These are phyloP conservation scores for Uloborus diversus DNA, from an alignment of 1,140 invertebrate genomes.

Conservation along the genomic window DNA sequence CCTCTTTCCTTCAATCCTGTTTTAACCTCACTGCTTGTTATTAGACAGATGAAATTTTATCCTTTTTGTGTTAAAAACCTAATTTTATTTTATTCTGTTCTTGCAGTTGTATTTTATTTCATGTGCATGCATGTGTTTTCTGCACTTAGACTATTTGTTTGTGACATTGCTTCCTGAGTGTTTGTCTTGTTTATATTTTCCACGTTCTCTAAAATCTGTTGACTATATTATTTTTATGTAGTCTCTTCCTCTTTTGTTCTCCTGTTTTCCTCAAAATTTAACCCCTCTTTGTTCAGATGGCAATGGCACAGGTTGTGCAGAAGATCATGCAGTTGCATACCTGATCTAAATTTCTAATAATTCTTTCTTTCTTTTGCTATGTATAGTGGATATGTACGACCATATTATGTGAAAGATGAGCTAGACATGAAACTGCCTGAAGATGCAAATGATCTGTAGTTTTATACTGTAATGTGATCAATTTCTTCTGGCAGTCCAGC, in stretches of 20 bases:
- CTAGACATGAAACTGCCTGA: slow-evolving; percentile 27
- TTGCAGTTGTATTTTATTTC: slow-evolving; percentile 30
- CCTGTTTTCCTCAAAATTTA: no score
- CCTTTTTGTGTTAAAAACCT: no score
- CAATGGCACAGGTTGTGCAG: slow-evolving; percentile 49
- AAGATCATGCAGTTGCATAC: slow-evolving; percentile 44
- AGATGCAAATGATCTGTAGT: slow-evolving; percentile 40
- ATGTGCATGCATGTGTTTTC: slow-evolving; percentile 51
- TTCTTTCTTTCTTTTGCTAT: background rate
- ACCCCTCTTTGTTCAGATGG: no score
- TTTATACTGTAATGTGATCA: slow-evolving; percentile 38
- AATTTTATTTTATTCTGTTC: slow-evolving; percentile 31
- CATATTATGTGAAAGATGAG: slow-evolving; percentile 26
- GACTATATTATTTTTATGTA: background rate
- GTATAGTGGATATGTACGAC: slow-evolving; percentile 48
- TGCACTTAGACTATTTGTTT: slow-evolving; percentile 47
- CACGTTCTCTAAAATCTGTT: background rate
- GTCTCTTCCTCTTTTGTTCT: background rate
- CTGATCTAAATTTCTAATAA: slow-evolving; percentile 15
- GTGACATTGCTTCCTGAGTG: slow-evolving; percentile 49
- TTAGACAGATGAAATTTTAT: no score
- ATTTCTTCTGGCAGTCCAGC: slow-evolving; percentile 26
- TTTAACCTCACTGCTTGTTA: background rate
- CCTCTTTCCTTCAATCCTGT: background rate
- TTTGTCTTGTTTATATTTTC: slow-evolving; percentile 22